Conservation (phyloP, 2,797 vertebrate species). For the Gymnothorax reevesii region DNA sequence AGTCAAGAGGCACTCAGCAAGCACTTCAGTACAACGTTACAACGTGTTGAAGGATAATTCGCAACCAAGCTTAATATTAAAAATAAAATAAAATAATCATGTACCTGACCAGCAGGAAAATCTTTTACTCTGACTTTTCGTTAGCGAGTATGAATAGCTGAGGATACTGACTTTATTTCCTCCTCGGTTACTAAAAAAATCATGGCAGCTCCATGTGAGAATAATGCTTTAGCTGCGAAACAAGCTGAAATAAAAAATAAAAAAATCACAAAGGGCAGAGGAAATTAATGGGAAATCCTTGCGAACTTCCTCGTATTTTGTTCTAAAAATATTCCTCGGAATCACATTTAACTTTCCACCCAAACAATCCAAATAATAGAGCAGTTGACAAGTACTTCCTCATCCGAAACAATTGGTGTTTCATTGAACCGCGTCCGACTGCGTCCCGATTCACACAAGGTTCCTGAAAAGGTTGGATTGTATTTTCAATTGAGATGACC, state of each 20-base stretch:
- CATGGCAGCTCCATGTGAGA: slow-evolving; percentile 17
- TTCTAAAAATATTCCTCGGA: background rate
- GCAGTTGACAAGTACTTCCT: slow-evolving; percentile 4
- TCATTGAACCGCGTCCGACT: slow-evolving; percentile 27
- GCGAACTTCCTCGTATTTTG: background rate
- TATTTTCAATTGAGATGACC: background rate
- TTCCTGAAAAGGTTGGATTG: background rate
- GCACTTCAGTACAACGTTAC: background rate
- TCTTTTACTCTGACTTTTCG: background rate
- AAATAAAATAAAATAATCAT: background rate
- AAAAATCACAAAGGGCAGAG: background rate
- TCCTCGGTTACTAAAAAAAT: background rate
- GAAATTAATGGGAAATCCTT: background rate
- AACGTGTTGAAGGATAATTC: background rate
- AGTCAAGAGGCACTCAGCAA: background rate
- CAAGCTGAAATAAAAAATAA: background rate
- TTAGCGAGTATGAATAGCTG: background rate
- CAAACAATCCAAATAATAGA: background rate
- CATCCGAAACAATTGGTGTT: slow-evolving; percentile 13
- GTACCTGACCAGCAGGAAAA: background rate
- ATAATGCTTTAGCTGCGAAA: background rate
- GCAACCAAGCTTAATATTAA: background rate
- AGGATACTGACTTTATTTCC: slow-evolving; percentile 5
- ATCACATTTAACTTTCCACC: background rate
- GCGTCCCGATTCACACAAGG: background rate